A percentile compares a stretch with the other conserved stretches of the same genome.
phyloP scores from a whole-genome alignment of 2,797 vertebrate species.

The Sebastes steindachneri region DNA sequence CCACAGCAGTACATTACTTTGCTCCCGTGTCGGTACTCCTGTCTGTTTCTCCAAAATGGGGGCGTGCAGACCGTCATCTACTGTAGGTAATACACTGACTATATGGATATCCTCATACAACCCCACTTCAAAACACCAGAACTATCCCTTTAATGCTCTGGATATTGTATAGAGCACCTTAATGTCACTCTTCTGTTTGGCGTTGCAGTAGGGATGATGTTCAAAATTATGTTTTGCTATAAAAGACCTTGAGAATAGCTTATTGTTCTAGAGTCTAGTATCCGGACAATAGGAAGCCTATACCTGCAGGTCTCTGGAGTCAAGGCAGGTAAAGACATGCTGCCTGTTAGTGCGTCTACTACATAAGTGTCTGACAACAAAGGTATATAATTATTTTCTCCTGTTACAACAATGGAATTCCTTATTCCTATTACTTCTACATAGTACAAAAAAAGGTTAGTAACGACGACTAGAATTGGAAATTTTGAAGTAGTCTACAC shows the following conservation, averaged over 20 bases:
- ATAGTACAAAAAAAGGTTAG: not conserved
- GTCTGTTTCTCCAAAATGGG: too few species aligned
- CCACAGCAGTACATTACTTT: too few species aligned
- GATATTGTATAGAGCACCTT: too few species aligned
- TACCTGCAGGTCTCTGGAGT: not conserved
- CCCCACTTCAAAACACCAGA: too few species aligned
- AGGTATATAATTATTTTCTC: constrained; percentile 15
- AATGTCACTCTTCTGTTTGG: not conserved
- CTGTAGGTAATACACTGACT: too few species aligned
- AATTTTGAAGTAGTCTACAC: not conserved
- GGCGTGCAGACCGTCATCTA: too few species aligned
- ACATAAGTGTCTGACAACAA: constrained; percentile 14
- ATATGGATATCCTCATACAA: too few species aligned
- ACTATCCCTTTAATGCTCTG: too few species aligned
- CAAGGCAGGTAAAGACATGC: constrained; percentile 48
- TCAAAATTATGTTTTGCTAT: not conserved
- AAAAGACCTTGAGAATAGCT: not conserved
- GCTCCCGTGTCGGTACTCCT: too few species aligned
- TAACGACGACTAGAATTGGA: not conserved
- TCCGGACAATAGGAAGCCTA: not conserved
- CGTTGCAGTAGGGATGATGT: not conserved
- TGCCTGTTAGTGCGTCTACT: not conserved
- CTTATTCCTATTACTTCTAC: not conserved
- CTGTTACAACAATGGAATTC: constrained; percentile 39
- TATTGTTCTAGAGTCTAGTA: not conserved